A percentile compares a stretch with the other conserved stretches of the same genome.
phyloP scores from a whole-genome alignment of 2,113 vertebrate genomes.

The Ceratotherium simum region DNA sequence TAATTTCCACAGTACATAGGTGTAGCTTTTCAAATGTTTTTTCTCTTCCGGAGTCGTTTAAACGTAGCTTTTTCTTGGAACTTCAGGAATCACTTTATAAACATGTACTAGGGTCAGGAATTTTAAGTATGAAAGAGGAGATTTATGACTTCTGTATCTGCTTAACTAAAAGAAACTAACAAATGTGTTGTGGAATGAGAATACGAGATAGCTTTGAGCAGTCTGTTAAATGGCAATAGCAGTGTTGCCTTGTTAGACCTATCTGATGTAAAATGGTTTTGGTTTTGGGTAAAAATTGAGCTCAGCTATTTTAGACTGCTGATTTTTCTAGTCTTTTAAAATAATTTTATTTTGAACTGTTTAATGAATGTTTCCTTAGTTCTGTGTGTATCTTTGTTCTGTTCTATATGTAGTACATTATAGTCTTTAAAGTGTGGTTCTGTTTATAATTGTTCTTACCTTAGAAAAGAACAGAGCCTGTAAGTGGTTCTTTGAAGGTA shows the following conservation, averaged over 20 bases:
- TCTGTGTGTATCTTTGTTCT: neutral
- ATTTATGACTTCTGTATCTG: neutral
- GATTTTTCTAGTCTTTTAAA: neutral
- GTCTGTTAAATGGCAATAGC: neutral
- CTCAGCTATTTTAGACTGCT: neutral
- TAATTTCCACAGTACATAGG: neutral
- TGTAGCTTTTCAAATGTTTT: neutral
- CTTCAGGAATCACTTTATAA: neutral
- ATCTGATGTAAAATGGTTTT: neutral
- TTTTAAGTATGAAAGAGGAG: neutral
- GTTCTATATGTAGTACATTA: neutral
- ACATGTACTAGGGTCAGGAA: neutral
- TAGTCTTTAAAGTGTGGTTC: neutral
- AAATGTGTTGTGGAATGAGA: neutral
- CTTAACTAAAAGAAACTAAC: neutral
- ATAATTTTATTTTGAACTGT: neutral
- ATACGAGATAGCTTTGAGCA: neutral
- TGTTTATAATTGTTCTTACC: neutral
- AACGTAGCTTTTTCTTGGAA: slow-evolving; percentile 12
- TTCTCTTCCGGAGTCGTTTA: neutral
- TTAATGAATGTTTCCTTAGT: neutral
- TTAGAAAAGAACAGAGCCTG: neutral
- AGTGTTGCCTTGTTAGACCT: neutral
- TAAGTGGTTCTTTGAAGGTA: neutral
- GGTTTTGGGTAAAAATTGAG: slow-evolving; percentile 22